Conservation (phyloP, 2,888 invertebrate genomes). For the Lydus trimaculatus region DNA sequence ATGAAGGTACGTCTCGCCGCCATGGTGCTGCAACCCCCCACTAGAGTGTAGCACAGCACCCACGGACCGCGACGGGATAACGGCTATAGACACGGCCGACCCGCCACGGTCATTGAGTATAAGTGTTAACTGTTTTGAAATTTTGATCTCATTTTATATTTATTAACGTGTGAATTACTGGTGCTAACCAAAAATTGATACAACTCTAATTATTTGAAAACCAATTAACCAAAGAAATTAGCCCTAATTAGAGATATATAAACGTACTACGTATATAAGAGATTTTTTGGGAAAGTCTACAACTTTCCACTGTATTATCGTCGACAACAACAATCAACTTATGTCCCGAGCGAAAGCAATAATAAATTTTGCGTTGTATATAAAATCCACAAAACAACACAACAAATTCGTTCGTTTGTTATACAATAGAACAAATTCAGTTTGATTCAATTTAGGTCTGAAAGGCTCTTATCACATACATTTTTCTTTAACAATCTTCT, state of each 20-base stretch:
- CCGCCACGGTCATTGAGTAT: constrained; percentile 59
- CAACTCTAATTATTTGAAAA: not conserved
- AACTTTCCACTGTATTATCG: not conserved
- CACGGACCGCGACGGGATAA: constrained; percentile 48
- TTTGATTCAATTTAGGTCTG: constrained; percentile 37
- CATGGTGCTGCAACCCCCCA: constrained; percentile 88
- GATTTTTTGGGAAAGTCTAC: not conserved
- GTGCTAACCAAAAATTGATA: constrained; percentile 19
- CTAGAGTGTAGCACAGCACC: constrained; percentile 73
- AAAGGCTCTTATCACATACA: constrained; percentile 37
- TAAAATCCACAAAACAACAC: constrained; percentile 18
- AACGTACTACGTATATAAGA: too few relatives aligned
- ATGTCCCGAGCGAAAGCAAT: not conserved
- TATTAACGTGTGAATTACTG: constrained; percentile 6
- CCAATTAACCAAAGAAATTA: not conserved
- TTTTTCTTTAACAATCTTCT: constrained; percentile 10
- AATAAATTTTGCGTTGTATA: constrained; percentile 25
- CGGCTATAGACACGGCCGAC: constrained; percentile 48
- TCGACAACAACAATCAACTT: not conserved
- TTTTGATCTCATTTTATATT: not conserved
- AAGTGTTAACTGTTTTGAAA: constrained; percentile 58
- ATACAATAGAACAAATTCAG: constrained; percentile 25
- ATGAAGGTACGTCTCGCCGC: constrained; percentile 91
- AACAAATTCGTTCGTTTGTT: constrained; percentile 25
- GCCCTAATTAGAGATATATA: not conserved